A percentile compares a stretch with the other conserved stretches of the same genome.
Evolutionary conservation across 2,113 vertebrate species (phyloP).

Genomic region (Macrotis lagotis): DNA sequence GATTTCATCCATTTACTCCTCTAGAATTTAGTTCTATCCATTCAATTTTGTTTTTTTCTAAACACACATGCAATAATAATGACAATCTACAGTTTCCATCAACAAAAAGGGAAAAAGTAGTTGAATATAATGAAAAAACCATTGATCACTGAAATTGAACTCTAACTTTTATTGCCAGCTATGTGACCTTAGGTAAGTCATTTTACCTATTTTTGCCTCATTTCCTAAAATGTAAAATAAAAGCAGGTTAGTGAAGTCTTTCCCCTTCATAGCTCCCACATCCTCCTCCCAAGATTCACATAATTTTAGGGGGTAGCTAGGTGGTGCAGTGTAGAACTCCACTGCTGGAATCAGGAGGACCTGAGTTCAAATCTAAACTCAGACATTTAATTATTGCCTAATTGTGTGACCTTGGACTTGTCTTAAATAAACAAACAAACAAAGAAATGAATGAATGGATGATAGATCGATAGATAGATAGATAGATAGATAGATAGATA

Average conservation of each 20-base stretch:
- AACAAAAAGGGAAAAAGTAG: not conserved
- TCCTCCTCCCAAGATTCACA: not conserved
- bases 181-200: not conserved
- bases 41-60: not conserved
- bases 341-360: too few relatives aligned
- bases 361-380: too few relatives aligned
- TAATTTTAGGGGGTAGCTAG: too few relatives aligned
- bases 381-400: too few relatives aligned
- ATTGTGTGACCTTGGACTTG: too few relatives aligned
- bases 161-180: not conserved
- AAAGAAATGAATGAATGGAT: too few relatives aligned
- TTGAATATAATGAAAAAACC: not conserved
- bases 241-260: not conserved
- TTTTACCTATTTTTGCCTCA: not conserved
- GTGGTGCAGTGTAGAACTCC: too few relatives aligned
- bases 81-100: not conserved
- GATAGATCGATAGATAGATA: too few relatives aligned
- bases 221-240: not conserved
- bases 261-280: not conserved
- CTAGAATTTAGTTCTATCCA: not conserved
- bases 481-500: too few relatives aligned
- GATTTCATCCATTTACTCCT: not conserved
- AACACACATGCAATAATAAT: not conserved
- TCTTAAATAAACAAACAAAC: too few relatives aligned
- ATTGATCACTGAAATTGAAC: not conserved